These are phyloP conservation scores for Aspidoscelis tigris DNA, from an alignment of 2,113 vertebrate genomes.

Conservation along the genomic window DNA sequence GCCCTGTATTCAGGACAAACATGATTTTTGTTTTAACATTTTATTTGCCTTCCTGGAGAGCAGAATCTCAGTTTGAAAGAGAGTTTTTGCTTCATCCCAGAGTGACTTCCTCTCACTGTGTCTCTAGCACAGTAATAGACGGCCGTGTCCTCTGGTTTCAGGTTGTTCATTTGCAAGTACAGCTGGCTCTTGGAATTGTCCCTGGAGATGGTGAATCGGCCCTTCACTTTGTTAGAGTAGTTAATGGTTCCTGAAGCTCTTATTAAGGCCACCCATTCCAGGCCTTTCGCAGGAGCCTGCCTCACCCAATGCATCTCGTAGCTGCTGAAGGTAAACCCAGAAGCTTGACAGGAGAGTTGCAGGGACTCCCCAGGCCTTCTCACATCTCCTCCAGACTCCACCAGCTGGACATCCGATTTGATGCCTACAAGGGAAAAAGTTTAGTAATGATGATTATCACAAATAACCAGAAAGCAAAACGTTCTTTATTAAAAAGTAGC, in stretches of 20 bases:
- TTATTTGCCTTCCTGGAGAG: no score
- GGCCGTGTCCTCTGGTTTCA: constrained; percentile 34
- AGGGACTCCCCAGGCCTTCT: no score
- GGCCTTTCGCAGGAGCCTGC: neutral
- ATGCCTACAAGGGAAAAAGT: neutral
- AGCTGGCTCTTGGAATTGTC: constrained; percentile 11
- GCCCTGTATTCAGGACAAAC: no score
- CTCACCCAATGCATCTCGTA: no score
- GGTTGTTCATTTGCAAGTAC: constrained; percentile 24
- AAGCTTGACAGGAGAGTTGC: neutral
- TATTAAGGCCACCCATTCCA: neutral
- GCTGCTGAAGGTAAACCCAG: neutral
- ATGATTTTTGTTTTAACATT: no score
- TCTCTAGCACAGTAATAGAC: neutral
- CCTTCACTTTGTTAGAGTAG: neutral
- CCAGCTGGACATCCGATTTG: neutral
- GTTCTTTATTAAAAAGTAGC: no score
- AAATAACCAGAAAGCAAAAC: no score
- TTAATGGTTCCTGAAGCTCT: no score
- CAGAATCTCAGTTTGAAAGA: no score
- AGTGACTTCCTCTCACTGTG: neutral
- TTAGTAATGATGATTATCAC: neutral
- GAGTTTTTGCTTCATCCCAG: no score
- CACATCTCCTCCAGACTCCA: no score
- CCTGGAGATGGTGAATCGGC: neutral